These are phyloP conservation scores for Heliconius ethilla DNA, from an alignment of 2,888 invertebrate genomes.

Conservation along the genomic window DNA sequence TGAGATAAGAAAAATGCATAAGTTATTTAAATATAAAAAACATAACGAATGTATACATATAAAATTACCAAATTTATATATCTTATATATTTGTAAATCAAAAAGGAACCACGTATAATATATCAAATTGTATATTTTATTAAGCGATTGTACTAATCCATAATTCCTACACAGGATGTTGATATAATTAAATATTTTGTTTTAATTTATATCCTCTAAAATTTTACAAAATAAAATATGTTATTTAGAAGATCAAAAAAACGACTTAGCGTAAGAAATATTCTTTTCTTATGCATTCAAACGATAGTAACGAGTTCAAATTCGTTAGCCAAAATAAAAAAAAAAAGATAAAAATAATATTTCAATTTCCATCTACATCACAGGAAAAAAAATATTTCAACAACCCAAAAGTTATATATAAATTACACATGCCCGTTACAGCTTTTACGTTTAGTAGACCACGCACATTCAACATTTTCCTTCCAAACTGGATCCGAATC, in stretches of 20 bases:
- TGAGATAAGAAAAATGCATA: neutral
- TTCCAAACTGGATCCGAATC: conserved; percentile 86
- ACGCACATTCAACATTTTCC: conserved; percentile 91
- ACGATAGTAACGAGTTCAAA: neutral
- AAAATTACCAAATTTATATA: neutral
- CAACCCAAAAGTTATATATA: neutral
- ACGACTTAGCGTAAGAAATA: no score
- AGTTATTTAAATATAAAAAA: conserved; percentile 1
- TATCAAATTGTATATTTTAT: neutral
- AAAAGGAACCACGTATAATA: neutral
- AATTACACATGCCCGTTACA: conserved; percentile 33
- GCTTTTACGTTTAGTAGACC: conserved; percentile 77
- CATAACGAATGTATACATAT: conserved; percentile 1
- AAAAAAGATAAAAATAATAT: no score
- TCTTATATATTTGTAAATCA: neutral
- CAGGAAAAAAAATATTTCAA: neutral
- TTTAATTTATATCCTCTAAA: no score
- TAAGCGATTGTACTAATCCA: neutral
- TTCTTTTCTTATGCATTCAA: neutral
- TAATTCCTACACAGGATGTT: neutral
- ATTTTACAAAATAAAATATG: no score
- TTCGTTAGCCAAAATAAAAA: neutral
- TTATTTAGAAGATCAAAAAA: no score
- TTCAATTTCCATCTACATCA: no score
- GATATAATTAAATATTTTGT: no score